Evolutionary conservation across 2,797 vertebrate species (phyloP).

Genomic region (Leptodactylus fallax): DNA sequence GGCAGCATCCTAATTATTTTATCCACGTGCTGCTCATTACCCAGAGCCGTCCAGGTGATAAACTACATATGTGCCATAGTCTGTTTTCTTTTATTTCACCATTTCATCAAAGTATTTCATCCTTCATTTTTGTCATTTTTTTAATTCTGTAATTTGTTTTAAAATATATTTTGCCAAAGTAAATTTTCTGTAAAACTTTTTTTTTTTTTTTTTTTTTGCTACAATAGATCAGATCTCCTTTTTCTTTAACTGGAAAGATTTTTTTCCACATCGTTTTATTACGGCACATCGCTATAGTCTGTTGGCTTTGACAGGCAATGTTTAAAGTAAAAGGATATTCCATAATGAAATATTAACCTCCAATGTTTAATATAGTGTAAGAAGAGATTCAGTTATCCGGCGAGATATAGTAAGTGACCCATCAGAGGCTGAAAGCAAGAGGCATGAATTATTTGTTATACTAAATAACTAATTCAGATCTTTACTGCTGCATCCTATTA

Average conservation of each 20-base stretch:
- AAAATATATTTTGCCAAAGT: background rate
- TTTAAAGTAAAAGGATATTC: constrained; percentile 63
- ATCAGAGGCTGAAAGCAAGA: constrained; percentile 61
- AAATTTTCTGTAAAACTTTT: constrained; percentile 16
- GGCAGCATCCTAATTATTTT: constrained; percentile 30
- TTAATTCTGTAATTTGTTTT: background rate
- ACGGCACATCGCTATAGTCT: constrained; percentile 21
- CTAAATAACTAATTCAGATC: constrained; percentile 57
- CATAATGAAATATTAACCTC: constrained; percentile 62
- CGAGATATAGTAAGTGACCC: constrained; percentile 61
- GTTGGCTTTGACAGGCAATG: constrained; percentile 57
- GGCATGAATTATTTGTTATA: constrained; percentile 59
- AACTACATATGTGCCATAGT: background rate
- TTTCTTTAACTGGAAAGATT: background rate
- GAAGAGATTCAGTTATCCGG: constrained; percentile 59
- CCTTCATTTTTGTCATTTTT: background rate
- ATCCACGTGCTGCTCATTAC: constrained; percentile 6
- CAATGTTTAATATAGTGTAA: constrained; percentile 63
- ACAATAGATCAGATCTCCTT: background rate
- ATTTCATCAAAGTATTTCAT: background rate
- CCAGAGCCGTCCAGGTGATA: background rate
- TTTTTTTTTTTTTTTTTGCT: background rate
- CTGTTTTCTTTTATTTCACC: background rate
- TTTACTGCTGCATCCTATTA: constrained; percentile 52
- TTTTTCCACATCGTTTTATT: constrained; percentile 14